Evolutionary conservation across 2,113 vertebrate species (phyloP).

Genomic region (Phalacrocorax aristotelis): DNA sequence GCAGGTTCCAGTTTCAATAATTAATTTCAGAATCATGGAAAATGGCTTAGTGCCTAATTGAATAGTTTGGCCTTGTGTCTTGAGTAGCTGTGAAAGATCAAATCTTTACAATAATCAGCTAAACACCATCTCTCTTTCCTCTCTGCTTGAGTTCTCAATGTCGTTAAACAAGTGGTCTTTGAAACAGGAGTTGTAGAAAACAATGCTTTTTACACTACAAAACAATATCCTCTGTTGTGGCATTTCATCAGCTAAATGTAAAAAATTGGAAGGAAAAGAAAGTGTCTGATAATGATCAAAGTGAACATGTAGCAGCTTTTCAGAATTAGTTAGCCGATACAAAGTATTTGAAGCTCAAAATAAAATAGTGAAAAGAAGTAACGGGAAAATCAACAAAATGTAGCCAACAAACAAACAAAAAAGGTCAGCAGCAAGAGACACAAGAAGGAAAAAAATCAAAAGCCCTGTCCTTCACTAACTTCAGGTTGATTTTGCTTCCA

Average conservation of each 20-base stretch:
- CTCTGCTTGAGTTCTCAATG: constrained; percentile 41
- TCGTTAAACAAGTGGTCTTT: constrained; percentile 3
- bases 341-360: constrained; percentile 27
- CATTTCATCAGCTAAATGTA: constrained; percentile 8
- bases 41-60: constrained; percentile 44
- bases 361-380: constrained; percentile 5
- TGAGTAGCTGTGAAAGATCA: constrained; percentile 25
- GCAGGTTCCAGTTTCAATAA: constrained; percentile 12
- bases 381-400: background rate
- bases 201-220: constrained; percentile 22
- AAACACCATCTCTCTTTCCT: constrained; percentile 21
- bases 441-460: background rate
- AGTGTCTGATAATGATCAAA: constrained; percentile 42
- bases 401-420: background rate
- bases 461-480: background rate
- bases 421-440: background rate
- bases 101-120: constrained; percentile 37
- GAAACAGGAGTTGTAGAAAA: background rate
- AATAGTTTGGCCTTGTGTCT: constrained; percentile 25
- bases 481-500: background rate
- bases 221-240: background rate
- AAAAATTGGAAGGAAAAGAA: constrained; percentile 18
- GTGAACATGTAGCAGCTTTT: background rate
- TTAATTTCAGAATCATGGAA: constrained; percentile 7
- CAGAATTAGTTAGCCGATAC: constrained; percentile 11